Conservation (phyloP, 2,113 vertebrate genomes). For the Kobus ellipsiprymnus region DNA sequence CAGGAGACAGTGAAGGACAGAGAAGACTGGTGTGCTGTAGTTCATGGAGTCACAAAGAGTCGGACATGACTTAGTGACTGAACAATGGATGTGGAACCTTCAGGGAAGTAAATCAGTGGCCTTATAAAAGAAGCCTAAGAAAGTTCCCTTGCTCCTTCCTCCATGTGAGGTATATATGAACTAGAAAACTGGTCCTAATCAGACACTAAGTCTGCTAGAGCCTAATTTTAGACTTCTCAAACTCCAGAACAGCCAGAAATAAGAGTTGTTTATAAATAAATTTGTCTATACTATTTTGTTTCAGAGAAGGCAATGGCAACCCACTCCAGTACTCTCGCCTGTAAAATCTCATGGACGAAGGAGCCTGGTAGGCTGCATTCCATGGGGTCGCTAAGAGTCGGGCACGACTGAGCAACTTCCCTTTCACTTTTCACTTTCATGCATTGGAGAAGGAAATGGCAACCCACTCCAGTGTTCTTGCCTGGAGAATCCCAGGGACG, state of each 20-base stretch:
- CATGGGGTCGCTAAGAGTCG: too few relatives aligned
- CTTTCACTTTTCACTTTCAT: too few relatives aligned
- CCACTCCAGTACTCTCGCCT: too few relatives aligned
- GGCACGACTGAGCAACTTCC: too few relatives aligned
- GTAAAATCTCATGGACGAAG: too few relatives aligned
- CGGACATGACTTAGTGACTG: neutral
- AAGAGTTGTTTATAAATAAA: neutral
- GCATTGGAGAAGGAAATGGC: too few relatives aligned
- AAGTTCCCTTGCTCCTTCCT: neutral
- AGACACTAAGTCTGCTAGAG: neutral
- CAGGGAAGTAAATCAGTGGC: neutral
- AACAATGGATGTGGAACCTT: neutral
- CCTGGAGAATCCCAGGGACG: too few relatives aligned
- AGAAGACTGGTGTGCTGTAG: neutral
- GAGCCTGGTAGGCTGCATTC: too few relatives aligned
- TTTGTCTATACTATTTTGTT: neutral
- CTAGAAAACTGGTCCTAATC: neutral
- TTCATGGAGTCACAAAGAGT: neutral
- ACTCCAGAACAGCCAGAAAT: neutral
- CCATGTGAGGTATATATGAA: neutral
- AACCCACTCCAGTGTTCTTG: too few relatives aligned
- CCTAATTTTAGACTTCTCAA: neutral
- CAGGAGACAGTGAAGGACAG: neutral
- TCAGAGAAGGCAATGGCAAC: too few relatives aligned
- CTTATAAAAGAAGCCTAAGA: neutral